phyloP scores from a whole-genome alignment of 2,888 invertebrate genomes.

The Cephus spinipes region DNA sequence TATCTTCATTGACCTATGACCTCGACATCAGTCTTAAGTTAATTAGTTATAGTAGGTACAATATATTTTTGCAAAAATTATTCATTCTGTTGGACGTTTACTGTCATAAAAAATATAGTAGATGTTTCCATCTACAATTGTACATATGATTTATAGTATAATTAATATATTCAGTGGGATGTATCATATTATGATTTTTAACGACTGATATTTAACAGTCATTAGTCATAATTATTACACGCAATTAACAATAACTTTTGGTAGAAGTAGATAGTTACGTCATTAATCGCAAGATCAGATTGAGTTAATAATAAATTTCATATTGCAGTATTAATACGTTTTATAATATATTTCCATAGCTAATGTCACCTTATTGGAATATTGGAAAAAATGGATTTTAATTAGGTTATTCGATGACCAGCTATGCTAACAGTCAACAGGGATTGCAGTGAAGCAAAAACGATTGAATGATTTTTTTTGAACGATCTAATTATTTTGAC shows the following conservation, averaged over 20 bases:
- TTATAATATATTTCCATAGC: too few species aligned
- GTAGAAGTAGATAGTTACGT: not conserved
- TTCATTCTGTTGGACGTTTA: not conserved
- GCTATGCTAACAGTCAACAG: not conserved
- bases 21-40: not conserved
- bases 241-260: not conserved
- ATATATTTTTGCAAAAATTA: not conserved
- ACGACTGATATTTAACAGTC: not conserved
- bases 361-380: not conserved
- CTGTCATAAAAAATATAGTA: not conserved
- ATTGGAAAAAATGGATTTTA: not conserved
- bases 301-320: not conserved
- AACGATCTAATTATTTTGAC: not conserved
- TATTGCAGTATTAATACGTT: not conserved
- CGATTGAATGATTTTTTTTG: not conserved
- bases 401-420: not conserved
- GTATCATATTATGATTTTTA: not conserved
- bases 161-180: too few species aligned
- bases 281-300: not conserved
- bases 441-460: not conserved
- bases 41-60: not conserved
- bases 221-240: not conserved
- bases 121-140: not conserved
- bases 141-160: not conserved
- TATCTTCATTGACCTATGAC: not conserved